Evolutionary conservation across 2,888 invertebrate genomes (phyloP), one percentile per base, ranked within the genome.

Genomic region (Synergus umbraculus): DNA sequence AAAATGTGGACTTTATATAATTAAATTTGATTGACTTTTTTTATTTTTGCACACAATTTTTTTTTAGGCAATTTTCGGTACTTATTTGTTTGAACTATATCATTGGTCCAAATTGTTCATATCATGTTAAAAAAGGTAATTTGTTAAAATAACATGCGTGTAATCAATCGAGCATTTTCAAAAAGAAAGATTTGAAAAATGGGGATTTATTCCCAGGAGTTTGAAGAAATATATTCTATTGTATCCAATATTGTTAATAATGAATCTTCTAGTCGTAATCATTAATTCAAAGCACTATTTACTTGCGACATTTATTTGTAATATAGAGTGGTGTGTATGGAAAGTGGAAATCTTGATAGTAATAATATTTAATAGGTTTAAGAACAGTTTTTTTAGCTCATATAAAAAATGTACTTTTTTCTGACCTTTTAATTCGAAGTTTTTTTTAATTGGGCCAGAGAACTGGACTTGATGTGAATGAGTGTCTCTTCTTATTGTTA

Each of bases 261-360:
- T 69, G 69, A 73, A 73, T 73, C 15, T 54, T 73, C 73, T 73
- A 73, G 73, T 73, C 73, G 37, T 54, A 54, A 73, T 54, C 29
- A 54, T 73, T 54, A 54, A 46, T 49, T 69, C 12, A 49, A 49
- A 69, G 69, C 69, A 69, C 49, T 22, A 29, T 49, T 73, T 73
- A 66, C 22, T 60, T 60, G 54, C n/a, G 7, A 54, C 29, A 13
- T 73, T 73, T 49, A 54, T 54, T 73, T 54, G 73, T 37, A 73
- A n/a, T 66, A 66, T 49, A 54, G 49, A 49, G 29, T 37, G 37
- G 22, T 54, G 73, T 37, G 54, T 73, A 9, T 12, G 29, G 37
- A 37, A 54, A 29, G n/a, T 73, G 29, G 37, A 73, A 54, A 49
- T 54, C 37, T 54, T n/a, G 37, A 49, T 73, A n/a, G 29, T 49